phyloP scores from a whole-genome alignment of 92 coral and sea anemone species.

The Phymanthus crucifer region DNA sequence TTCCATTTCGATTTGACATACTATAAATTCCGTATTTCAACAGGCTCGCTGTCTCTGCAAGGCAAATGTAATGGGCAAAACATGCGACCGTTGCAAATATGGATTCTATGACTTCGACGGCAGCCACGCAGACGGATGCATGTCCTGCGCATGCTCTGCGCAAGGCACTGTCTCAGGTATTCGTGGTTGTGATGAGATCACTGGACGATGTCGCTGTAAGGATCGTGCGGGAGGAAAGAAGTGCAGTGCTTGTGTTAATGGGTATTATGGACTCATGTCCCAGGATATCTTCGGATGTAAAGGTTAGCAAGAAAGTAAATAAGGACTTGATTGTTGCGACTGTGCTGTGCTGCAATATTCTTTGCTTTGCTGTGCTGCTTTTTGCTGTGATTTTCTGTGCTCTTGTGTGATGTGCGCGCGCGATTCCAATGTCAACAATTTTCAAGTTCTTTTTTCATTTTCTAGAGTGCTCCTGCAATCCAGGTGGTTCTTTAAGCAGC shows the following conservation, averaged over 20 bases:
- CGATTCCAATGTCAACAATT: too few species aligned
- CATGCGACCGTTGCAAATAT: conserved; percentile 76
- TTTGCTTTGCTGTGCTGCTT: too few species aligned
- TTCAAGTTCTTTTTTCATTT: not conserved
- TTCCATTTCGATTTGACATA: not conserved
- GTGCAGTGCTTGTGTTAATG: conserved; percentile 75
- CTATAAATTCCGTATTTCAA: not conserved
- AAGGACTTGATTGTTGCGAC: too few species aligned
- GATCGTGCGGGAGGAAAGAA: conserved; percentile 71
- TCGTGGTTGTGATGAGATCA: conserved; percentile 66
- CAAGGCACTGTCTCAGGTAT: conserved; percentile 80
- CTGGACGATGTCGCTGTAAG: conserved; percentile 83
- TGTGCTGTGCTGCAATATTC: too few species aligned
- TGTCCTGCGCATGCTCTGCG: conserved; percentile 71
- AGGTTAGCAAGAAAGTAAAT: conserved; percentile 39
- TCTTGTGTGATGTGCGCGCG: too few species aligned
- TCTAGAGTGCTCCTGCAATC: conserved; percentile 83
- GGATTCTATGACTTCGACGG: conserved; percentile 77
- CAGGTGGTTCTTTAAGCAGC: conserved; percentile 79
- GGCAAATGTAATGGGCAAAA: conserved; percentile 65
- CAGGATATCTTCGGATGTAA: conserved; percentile 83
- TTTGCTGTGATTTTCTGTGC: too few species aligned
- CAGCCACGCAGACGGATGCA: conserved; percentile 72
- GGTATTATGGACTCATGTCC: conserved; percentile 63
- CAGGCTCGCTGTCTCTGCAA: conserved; percentile 71